Evolutionary conservation across 2,797 vertebrate species (phyloP).

Genomic region (Sternotherus odoratus): DNA sequence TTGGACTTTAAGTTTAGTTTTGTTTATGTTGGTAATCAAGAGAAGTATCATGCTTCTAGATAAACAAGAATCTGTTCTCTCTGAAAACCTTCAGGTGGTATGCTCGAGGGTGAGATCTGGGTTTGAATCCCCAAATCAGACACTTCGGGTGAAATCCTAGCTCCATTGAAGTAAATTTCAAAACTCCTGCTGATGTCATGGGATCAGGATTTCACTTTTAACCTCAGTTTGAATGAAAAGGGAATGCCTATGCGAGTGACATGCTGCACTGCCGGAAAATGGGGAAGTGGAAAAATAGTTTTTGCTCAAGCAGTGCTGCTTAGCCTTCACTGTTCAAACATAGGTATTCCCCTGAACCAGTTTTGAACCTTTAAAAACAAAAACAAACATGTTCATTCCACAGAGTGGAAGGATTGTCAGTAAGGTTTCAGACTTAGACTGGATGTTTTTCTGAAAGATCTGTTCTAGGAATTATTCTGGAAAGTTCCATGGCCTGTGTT

Average conservation of each 20-base stretch:
- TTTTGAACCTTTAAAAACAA: not conserved
- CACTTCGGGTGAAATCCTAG: not conserved
- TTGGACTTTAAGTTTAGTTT: not conserved
- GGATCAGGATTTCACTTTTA: not conserved
- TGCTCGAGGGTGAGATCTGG: not conserved
- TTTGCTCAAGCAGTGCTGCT: not conserved
- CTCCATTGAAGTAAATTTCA: not conserved
- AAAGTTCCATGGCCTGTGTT: not conserved
- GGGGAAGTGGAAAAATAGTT: not conserved
- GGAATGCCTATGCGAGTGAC: not conserved
- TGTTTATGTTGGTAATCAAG: not conserved
- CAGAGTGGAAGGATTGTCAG: not conserved
- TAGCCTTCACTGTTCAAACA: not conserved
- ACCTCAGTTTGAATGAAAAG: not conserved
- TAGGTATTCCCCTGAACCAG: not conserved
- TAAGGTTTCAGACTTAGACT: not conserved
- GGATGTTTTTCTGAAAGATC: not conserved
- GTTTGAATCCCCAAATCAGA: not conserved
- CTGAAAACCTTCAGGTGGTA: not conserved
- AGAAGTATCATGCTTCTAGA: not conserved
- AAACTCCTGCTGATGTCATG: not conserved
- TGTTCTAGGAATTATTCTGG: not conserved
- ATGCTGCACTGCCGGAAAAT: not conserved
- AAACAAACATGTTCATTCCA: not conserved
- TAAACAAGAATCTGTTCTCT: not conserved